These are phyloP conservation scores for Euthynnus affinis DNA, from an alignment of 2,797 vertebrate genomes.

Conservation along the genomic window DNA sequence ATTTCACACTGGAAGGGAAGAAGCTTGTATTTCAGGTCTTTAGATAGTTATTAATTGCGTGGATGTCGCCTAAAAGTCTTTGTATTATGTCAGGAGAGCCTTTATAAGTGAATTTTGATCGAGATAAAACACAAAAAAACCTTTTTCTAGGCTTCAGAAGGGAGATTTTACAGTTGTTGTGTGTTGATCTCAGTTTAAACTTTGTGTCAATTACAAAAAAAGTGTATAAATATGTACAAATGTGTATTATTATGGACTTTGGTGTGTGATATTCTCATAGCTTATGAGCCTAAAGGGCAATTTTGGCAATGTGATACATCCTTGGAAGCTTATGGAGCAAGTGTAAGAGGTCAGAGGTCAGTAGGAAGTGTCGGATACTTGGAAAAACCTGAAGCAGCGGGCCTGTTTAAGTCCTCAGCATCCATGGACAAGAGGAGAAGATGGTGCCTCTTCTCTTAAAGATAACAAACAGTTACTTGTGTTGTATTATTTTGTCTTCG, in stretches of 20 bases:
- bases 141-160: too few relatives aligned
- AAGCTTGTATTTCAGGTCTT: conserved; percentile 9
- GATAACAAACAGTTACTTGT: conserved; percentile 12
- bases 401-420: not conserved
- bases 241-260: too few relatives aligned
- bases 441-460: not conserved
- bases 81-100: not conserved
- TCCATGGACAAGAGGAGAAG: not conserved
- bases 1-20: conserved; percentile 18
- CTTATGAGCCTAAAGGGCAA: too few relatives aligned
- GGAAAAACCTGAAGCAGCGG: not conserved
- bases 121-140: too few relatives aligned
- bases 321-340: too few relatives aligned
- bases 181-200: not conserved
- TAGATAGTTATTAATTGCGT: too few relatives aligned
- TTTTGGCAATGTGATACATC: too few relatives aligned
- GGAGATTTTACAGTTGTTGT: not conserved
- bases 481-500: not conserved
- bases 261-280: too few relatives aligned
- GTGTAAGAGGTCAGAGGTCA: conserved; percentile 3
- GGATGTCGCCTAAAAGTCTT: too few relatives aligned
- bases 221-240: too few relatives aligned
- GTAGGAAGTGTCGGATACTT: not conserved
- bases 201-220: not conserved
- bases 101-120: too few relatives aligned